Percentiles rank a stretch among this genome's conserved stretches.
Evolutionary conservation across 2,797 vertebrate species (phyloP).

Genomic region (Danio kyathit): DNA sequence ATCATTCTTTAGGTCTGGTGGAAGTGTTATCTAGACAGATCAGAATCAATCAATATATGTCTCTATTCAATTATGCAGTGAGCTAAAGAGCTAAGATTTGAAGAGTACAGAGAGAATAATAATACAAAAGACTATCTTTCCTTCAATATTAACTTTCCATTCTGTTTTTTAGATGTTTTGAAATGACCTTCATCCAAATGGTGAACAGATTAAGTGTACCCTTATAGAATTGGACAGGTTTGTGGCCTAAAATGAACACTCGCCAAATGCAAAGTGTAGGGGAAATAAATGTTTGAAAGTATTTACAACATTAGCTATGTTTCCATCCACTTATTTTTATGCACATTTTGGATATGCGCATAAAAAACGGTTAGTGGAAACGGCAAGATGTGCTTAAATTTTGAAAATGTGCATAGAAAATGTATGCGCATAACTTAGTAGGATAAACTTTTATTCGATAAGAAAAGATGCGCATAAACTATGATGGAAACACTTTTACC

Average conservation of each 20-base stretch:
- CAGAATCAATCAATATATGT: not conserved
- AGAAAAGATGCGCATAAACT: no score
- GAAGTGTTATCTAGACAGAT: conserved; percentile 1
- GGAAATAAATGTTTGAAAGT: conserved; percentile 40
- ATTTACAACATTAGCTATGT: no score
- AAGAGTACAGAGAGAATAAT: not conserved
- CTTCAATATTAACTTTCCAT: not conserved
- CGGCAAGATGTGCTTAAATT: no score
- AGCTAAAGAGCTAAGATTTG: not conserved
- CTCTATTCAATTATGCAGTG: not conserved
- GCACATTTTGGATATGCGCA: no score
- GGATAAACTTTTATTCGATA: no score
- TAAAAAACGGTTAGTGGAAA: no score
- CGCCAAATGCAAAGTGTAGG: conserved; percentile 54
- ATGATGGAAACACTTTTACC: no score
- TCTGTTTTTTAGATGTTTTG: conserved; percentile 47
- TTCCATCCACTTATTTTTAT: no score
- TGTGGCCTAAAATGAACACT: no score
- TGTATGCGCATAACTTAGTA: no score
- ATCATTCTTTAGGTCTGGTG: not conserved
- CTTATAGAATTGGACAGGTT: conserved; percentile 56
- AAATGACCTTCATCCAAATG: conserved; percentile 49
- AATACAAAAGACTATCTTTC: not conserved
- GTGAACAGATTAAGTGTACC: conserved; percentile 51
- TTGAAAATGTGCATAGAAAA: no score